Percentiles rank a stretch among this genome's conserved stretches.
phyloP scores from a whole-genome alignment of 2,113 vertebrate species.

The Amia ocellicauda region DNA sequence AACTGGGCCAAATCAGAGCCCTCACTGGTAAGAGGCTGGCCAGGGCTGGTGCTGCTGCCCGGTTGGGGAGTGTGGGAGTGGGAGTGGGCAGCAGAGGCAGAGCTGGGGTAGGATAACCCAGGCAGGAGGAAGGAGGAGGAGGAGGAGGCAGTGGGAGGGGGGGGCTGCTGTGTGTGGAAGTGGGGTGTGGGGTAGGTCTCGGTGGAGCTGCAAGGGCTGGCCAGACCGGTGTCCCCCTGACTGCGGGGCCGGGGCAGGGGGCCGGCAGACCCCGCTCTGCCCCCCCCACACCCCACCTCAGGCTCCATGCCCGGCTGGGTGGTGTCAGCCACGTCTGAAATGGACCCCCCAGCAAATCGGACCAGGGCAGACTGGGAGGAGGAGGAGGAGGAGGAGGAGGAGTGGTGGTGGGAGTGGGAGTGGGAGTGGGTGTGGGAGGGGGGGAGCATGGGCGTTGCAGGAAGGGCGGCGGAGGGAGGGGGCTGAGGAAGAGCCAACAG shows the following conservation, averaged over 20 bases:
- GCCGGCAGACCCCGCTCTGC: slow-evolving; percentile 23
- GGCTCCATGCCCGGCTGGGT: slow-evolving; percentile 85
- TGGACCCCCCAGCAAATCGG: too few species aligned
- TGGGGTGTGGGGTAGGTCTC: slow-evolving; percentile 50
- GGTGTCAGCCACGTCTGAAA: slow-evolving; percentile 75
- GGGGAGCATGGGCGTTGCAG: too few species aligned
- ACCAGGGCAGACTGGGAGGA: too few species aligned
- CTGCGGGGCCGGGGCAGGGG: slow-evolving; percentile 26
- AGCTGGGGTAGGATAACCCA: slow-evolving; percentile 16
- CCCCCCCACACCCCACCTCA: slow-evolving; percentile 31
- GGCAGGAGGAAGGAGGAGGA: slow-evolving; percentile 40
- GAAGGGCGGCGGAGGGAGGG: too few species aligned
- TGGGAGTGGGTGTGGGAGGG: too few species aligned
- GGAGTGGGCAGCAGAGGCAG: slow-evolving; percentile 10
- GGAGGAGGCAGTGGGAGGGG: slow-evolving; percentile 37
- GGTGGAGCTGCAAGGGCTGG: slow-evolving; percentile 85
- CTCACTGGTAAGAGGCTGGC: too few species aligned
- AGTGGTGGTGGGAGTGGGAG: too few species aligned
- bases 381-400: too few species aligned
- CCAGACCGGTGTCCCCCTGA: slow-evolving; percentile 55
- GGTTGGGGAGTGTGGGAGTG: slow-evolving; percentile 30
- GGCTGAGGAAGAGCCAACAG: too few species aligned
- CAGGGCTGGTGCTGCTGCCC: slow-evolving; percentile 40
- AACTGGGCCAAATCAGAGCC: too few species aligned
- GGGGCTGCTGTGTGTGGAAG: slow-evolving; percentile 54